Base-by-base conservation (phyloP, 1,140 invertebrate genomes). In the Cydia amplana region DNA sequence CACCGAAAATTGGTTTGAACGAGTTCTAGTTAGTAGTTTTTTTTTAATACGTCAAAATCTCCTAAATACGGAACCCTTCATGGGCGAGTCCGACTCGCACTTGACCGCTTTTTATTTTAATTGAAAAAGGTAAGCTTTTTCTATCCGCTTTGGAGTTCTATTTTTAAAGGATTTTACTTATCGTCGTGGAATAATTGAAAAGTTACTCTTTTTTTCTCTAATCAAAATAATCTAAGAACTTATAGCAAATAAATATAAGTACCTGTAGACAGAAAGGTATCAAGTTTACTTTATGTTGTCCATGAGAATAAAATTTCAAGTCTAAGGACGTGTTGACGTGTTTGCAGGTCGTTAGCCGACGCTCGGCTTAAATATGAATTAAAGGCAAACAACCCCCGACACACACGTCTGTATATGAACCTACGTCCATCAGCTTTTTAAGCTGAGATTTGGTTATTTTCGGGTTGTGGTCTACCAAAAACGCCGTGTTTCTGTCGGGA, bases 331-430 rank as follows among this genome's bases (percentile, higher is more conserved):
- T 70, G 65, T 67, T 70, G 25, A 9, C 65, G 28, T 36, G 36
- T 20, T 36, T 16, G 64, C 64, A 36, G 64, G 23, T 67, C 64
- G 28, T 70, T 70, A 70, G 28, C 65, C 65, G 32, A 70, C 65
- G 36, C 36, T 23, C 55, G 10, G 7, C 55, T 70, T 70, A 70
- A 70, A 70, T 70, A 70, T 70, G 65, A 70, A 70, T 70, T 18
- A 36, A 70, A 36, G 65, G 65, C 32, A 70, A 43, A 70, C 65
- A 70, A 18, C 28, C 65, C 16, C 28, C 36, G 32, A 10, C 32
- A 4, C 12, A 60, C 20, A 60, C 1, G 20, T 9, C 43, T 46
- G 43, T 46, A 2, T 4, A 23, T 51, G 5, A 12, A 9, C 20
- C 20, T 20, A 23, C 20, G 12, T 23, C 5, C 9, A n/a, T n/a